Conservation (phyloP, 2,888 invertebrate genomes). For the Tholera decimalis region DNA sequence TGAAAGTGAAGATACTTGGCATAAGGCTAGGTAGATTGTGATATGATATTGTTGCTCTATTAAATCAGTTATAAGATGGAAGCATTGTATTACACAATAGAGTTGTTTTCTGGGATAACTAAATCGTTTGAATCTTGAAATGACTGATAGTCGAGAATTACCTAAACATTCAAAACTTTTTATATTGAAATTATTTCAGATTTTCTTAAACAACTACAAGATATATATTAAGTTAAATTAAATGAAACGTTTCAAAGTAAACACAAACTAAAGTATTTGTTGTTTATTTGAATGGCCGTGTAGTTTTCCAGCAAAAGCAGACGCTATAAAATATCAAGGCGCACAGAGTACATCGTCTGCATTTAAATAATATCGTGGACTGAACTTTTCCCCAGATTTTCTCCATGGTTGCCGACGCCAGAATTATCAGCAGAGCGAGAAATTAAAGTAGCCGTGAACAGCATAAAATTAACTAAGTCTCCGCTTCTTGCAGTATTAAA, state of each 20-base stretch:
- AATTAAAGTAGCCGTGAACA: conserved; percentile 89
- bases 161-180: too few relatives aligned
- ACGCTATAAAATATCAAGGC: conserved; percentile 65
- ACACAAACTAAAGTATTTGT: conserved; percentile 40
- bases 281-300: conserved; percentile 40
- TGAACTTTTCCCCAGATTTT: conserved; percentile 82
- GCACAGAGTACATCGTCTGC: conserved; percentile 73
- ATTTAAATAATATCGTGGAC: conserved; percentile 79
- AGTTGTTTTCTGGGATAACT: too few relatives aligned
- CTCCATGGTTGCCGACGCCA: conserved; percentile 82
- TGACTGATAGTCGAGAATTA: too few relatives aligned
- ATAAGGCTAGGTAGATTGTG: too few relatives aligned
- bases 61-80: too few relatives aligned
- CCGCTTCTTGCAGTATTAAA: conserved; percentile 50
- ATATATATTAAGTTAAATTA: too few relatives aligned
- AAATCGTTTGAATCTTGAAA: too few relatives aligned
- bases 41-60: too few relatives aligned
- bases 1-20: too few relatives aligned
- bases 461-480: conserved; percentile 89
- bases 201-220: too few relatives aligned
- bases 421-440: conserved; percentile 87
- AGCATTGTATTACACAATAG: too few relatives aligned
- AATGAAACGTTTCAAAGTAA: conserved; percentile 27
- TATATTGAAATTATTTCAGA: too few relatives aligned
- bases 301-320: conserved; percentile 57